Conservation (phyloP, 2,113 vertebrate species). For the Todiramphus chloris region DNA sequence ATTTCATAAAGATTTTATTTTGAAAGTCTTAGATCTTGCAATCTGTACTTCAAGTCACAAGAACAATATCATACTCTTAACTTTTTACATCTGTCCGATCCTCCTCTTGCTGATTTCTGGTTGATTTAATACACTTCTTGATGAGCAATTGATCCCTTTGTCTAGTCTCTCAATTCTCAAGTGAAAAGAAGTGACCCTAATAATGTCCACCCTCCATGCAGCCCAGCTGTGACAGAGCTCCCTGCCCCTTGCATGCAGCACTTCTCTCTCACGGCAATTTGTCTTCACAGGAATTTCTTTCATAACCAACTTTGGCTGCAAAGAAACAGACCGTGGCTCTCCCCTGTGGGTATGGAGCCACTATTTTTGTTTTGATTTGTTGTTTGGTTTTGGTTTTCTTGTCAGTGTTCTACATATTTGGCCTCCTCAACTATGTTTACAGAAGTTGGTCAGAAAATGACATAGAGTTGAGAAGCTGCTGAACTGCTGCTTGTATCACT, state of each 20-base stretch:
- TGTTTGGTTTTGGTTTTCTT: neutral
- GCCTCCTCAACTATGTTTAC: constrained; percentile 8
- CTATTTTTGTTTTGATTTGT: constrained; percentile 1
- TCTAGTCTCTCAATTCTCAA: neutral
- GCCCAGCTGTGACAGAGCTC: neutral
- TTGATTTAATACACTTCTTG: neutral
- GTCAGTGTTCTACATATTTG: neutral
- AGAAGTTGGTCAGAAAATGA: constrained; percentile 8
- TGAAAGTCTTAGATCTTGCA: neutral
- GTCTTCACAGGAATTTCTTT: neutral
- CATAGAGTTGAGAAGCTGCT: neutral
- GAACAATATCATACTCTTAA: neutral
- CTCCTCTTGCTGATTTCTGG: neutral
- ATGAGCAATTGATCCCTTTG: neutral
- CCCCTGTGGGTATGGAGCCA: neutral
- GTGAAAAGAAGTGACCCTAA: neutral
- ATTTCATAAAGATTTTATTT: neutral
- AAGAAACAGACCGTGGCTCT: neutral
- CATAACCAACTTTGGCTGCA: neutral
- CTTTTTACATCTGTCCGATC: neutral
- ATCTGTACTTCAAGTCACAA: neutral
- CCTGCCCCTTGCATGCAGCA: neutral
- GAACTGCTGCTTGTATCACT: neutral
- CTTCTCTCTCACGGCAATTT: neutral
- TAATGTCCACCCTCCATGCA: neutral